A percentile compares a stretch with the other conserved stretches of the same genome.
These are phyloP conservation scores for Amblyjoppa fuscipennis DNA, from an alignment of 2,888 invertebrate genomes.

Conservation along the genomic window DNA sequence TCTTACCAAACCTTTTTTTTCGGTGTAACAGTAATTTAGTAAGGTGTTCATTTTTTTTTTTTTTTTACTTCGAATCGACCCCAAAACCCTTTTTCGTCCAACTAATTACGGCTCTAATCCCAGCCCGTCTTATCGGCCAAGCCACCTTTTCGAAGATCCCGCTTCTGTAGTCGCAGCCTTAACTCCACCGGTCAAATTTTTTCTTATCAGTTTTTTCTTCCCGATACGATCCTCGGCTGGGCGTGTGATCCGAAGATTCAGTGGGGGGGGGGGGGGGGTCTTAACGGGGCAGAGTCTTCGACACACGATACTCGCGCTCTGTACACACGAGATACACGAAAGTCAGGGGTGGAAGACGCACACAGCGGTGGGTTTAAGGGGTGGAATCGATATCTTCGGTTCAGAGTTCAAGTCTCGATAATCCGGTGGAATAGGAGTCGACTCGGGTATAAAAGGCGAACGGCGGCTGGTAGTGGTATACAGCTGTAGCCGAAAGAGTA, in stretches of 20 bases:
- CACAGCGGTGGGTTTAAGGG: constrained; percentile 21
- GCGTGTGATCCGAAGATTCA: constrained; percentile 15
- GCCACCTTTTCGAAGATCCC: neutral
- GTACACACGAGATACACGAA: neutral
- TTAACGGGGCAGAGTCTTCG: neutral
- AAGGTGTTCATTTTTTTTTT: no score
- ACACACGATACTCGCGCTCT: neutral
- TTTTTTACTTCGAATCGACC: no score
- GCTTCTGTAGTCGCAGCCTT: neutral
- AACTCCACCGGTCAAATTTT: neutral
- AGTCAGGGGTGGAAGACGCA: neutral
- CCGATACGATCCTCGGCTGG: neutral
- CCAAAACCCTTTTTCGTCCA: no score
- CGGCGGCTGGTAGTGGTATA: constrained; percentile 39
- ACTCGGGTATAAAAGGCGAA: constrained; percentile 40
- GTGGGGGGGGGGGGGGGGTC: neutral
- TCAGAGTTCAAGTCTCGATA: constrained; percentile 75
- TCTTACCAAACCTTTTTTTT: no score
- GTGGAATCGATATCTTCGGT: constrained; percentile 69
- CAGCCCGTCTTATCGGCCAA: neutral
- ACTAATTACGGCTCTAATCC: no score
- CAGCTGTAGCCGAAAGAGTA: neutral
- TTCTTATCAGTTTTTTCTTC: neutral
- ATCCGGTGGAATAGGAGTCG: constrained; percentile 69
- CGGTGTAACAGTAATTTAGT: no score